These are phyloP conservation scores for Rhamnusium bicolor DNA, from an alignment of 2,888 invertebrate species.

Conservation along the genomic window DNA sequence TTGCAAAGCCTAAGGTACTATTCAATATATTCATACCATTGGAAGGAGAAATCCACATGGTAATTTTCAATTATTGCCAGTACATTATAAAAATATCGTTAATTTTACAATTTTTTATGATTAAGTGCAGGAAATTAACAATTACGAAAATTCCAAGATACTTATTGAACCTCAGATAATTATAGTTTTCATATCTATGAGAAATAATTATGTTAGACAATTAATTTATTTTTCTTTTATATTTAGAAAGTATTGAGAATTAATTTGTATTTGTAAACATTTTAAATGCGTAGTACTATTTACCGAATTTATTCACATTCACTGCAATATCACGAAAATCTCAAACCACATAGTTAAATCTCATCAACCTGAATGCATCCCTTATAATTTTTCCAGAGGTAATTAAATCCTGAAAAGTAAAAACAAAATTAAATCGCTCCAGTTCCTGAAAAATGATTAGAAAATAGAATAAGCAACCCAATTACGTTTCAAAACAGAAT, in stretches of 20 bases:
- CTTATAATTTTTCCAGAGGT: conserved; percentile 22
- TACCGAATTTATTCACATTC: conserved; percentile 9
- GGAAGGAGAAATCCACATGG: too few relatives aligned
- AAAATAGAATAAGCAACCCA: conserved; percentile 36
- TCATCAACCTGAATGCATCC: conserved; percentile 17
- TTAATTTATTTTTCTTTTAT: background rate
- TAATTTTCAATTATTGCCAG: too few relatives aligned
- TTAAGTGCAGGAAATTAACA: too few relatives aligned
- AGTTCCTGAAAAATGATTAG: conserved; percentile 37
- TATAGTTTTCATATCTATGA: background rate
- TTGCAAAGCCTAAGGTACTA: too few relatives aligned
- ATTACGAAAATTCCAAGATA: too few relatives aligned
- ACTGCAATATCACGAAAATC: conserved; percentile 15
- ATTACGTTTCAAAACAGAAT: conserved; percentile 42
- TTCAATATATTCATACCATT: too few relatives aligned
- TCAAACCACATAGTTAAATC: conserved; percentile 10
- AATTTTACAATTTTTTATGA: too few relatives aligned
- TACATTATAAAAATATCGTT: too few relatives aligned
- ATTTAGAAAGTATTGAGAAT: conserved; percentile 1
- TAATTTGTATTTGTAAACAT: conserved; percentile 1
- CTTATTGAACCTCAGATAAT: background rate
- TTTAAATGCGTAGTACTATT: background rate
- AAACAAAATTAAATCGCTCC: conserved; percentile 36
- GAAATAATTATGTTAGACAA: background rate
- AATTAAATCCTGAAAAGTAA: conserved; percentile 36